A percentile compares a stretch with the other conserved stretches of the same genome.
phyloP scores from a whole-genome alignment of 2,113 vertebrate species.

The Nibea coibor region DNA sequence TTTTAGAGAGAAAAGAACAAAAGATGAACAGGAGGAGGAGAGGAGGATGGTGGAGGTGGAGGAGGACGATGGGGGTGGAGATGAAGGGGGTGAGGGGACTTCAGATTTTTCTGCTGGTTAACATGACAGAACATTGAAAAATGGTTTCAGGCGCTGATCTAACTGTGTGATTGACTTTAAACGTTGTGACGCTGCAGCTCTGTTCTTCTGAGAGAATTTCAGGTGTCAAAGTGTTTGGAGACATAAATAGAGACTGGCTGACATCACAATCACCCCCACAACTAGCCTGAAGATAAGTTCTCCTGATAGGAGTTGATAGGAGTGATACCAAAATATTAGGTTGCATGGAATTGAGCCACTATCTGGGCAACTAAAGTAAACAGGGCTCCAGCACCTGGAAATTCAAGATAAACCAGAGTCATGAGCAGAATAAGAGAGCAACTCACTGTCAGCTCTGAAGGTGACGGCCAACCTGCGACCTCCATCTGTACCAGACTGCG shows the following conservation, averaged over 20 bases:
- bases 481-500: slow-evolving; percentile 72
- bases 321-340: not conserved
- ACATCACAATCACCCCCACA: not conserved
- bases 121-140: not conserved
- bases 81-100: not conserved
- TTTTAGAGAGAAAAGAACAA: slow-evolving; percentile 71
- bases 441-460: slow-evolving; percentile 84
- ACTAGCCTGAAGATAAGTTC: not conserved
- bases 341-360: not conserved
- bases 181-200: not conserved
- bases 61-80: not conserved
- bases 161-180: not conserved
- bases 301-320: not conserved
- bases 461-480: slow-evolving; percentile 72
- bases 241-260: not conserved
- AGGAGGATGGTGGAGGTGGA: slow-evolving; percentile 3
- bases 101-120: not conserved
- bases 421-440: not conserved
- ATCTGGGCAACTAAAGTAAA: not conserved
- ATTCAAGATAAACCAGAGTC: not conserved
- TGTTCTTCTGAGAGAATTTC: too few species aligned
- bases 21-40: slow-evolving; percentile 29
- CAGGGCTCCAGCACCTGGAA: not conserved
- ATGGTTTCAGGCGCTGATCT: not conserved
- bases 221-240: too few species aligned